These are phyloP conservation scores for Pristionchus arcanus DNA, from an alignment of 2,888 invertebrate genomes.

Conservation along the genomic window DNA sequence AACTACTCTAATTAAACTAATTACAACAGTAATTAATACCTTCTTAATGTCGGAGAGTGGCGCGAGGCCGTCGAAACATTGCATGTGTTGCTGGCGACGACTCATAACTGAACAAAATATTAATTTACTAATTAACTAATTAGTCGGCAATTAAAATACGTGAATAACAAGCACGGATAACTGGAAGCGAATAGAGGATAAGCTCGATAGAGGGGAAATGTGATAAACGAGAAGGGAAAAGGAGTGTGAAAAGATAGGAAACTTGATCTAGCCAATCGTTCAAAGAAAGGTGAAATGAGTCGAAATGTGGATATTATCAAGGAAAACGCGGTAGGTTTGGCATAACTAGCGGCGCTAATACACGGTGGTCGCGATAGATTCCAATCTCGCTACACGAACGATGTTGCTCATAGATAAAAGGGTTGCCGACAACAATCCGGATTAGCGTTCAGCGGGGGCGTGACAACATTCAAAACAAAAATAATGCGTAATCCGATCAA, in stretches of 20 bases:
- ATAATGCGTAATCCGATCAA: background rate
- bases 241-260: background rate
- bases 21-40: background rate
- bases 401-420: background rate
- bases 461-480: background rate
- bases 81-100: conserved; percentile 25
- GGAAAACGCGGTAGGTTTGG: no score
- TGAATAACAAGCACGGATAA: background rate
- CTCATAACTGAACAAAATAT: background rate
- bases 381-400: background rate
- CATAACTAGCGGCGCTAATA: background rate
- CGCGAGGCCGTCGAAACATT: conserved; percentile 51
- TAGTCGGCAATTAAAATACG: background rate
- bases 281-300: background rate
- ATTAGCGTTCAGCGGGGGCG: background rate
- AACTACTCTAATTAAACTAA: background rate
- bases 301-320: no score
- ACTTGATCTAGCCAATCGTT: background rate
- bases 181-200: background rate
- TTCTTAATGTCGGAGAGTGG: conserved; percentile 5
- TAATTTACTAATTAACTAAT: background rate
- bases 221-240: background rate
- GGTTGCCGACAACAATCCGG: background rate
- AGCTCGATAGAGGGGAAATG: background rate
- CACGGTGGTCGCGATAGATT: background rate